Evolutionary conservation across 2,888 invertebrate genomes (phyloP), one percentile per base, ranked within the genome.

Genomic region (Mamestra brassicae): DNA sequence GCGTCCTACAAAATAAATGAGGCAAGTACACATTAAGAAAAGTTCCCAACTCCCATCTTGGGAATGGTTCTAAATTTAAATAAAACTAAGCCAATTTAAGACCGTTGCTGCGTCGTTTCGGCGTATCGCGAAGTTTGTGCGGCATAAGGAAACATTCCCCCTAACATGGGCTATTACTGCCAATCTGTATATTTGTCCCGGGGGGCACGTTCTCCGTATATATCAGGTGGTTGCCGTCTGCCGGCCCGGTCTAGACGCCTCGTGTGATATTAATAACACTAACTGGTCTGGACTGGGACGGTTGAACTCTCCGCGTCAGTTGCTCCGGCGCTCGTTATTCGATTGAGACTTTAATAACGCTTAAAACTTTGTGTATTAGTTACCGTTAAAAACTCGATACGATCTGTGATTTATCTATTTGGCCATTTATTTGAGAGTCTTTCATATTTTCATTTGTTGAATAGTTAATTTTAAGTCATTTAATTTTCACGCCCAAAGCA

Each of bases 171-270:
- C 66, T 79, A 75, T 80, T 80, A 76, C 82, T 67, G 78, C 65
- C 87, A 87, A 87, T 88, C 85, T 79, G 82, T 86, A 81, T 81
- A 82, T 83, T 75, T 85, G 79, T 75, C 87, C 81, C 83, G 17
- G 3, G 81, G 78, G 88, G 64, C 87, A 88, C 88, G 88, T 87
- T 69, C 67, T 17, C 58, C 36, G 47, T 79, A 75, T 83, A 86
- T 73, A 76, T 83, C 87, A 88, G 87, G 85, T 85, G 80, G 67
- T 38, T 64, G 77, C 75, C 65, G 83, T 76, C 78, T 85, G 73
- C 67, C 69, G 58, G 74, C 38, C 60, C 68, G 87, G 75, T 80
- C 84, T 87, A 84, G 87, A 81, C 87, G 71, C 73, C 70, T 70
- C 60, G 65, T 81, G 76, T 79, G 68, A 83, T 86, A 85, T 85